Evolutionary conservation across 2,113 vertebrate species (phyloP), one percentile per base, ranked within the genome.

Genomic region (Benitochromis conjunctus): DNA sequence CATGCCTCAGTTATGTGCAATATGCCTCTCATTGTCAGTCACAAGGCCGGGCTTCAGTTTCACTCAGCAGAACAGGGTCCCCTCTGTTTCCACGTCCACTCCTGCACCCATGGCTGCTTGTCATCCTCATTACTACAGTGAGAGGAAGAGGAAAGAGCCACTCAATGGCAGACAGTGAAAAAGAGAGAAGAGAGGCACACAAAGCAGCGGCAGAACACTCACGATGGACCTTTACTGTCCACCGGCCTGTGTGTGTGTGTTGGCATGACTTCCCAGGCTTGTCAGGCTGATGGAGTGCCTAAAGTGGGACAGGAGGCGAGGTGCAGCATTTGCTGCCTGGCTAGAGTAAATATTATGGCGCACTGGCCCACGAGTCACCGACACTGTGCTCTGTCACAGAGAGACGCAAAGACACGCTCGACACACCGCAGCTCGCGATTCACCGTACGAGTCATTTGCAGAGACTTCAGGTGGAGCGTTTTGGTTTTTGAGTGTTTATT

Each of bases 331-430:
- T 74, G 81, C 88, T 92, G 91, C 66, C 53, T 93, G 92, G 89
- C 80, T 87, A 91, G 88, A 93, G 94, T 95, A 95, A 95, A 96
- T 96, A 95, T 95, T 96, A 94, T 94, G 90, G 89, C 14, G 82
- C 38, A 54, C 80, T 87, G 91, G 88, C 83, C 46, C 78, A 86
- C 85, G 90, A 89, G 85, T 89, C 80, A 80, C 88, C 86, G 83
- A 82, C 81, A 26, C 79, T 60, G 82, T 64, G 80, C 81, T 85
- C 78, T 85, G 91, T 90, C 86, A 82, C 78, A 83, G 36, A 79
- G 26, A 43, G 84, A 38, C 6, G 19, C 24, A 86, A 19, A 69
- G 80, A 77, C 77, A 31, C 9, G 31, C 46, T 76, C 43, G 31
- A 79, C 74, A 79, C 77, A 24, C 85, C 66, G 87, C 85, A 87